Percentiles rank a stretch among this genome's conserved stretches.
Evolutionary conservation across 2,888 invertebrate species (phyloP).

Genomic region (Anticlea derivata): DNA sequence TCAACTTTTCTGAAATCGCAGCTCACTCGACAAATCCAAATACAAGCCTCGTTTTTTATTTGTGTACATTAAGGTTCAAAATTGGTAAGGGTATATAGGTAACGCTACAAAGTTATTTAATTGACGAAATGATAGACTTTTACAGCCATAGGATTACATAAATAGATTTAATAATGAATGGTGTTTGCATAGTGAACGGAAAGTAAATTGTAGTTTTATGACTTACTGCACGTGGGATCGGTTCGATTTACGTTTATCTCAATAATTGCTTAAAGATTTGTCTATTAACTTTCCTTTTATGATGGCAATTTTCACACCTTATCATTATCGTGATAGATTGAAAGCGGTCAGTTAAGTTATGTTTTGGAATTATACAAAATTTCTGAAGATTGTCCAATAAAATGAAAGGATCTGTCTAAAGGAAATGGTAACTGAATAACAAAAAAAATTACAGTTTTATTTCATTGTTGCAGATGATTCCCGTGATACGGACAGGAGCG

Average conservation of each 20-base stretch:
- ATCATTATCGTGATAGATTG: slow-evolving; percentile 8
- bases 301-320: slow-evolving; percentile 1
- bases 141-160: slow-evolving; percentile 6
- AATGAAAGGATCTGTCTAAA: neutral
- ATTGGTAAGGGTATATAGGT: too few species aligned
- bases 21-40: too few species aligned
- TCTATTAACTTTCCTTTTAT: slow-evolving; percentile 13
- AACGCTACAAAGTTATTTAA: slow-evolving; percentile 10
- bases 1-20: too few species aligned
- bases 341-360: neutral
- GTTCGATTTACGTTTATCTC: neutral
- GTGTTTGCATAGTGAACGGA: slow-evolving; percentile 4
- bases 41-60: too few species aligned
- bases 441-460: neutral
- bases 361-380: neutral
- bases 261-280: slow-evolving; percentile 11
- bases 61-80: too few species aligned
- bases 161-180: slow-evolving; percentile 15
- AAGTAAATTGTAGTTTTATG: slow-evolving; percentile 21
- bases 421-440: too few species aligned
- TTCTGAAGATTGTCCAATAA: neutral
- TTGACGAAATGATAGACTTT: slow-evolving; percentile 12
- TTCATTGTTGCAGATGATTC: slow-evolving; percentile 75
- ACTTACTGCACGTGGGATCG: slow-evolving; percentile 8
- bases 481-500: slow-evolving; percentile 70